Base-by-base conservation (phyloP, 2,888 invertebrate genomes). In the Leptinotarsa juncta region DNA sequence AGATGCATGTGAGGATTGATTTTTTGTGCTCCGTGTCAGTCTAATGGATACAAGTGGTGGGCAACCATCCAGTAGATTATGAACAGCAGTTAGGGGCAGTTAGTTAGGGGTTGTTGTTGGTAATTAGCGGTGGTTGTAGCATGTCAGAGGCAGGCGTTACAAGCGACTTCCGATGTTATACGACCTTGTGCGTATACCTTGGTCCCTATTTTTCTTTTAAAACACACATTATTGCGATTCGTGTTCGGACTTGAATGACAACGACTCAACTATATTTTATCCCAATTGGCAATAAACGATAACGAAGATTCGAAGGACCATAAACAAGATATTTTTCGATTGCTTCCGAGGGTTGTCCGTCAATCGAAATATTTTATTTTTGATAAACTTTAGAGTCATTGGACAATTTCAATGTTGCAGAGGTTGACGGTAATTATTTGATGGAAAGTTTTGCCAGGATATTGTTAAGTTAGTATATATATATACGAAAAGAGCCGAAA, bases 61-160 rank as follows among this genome's bases (percentile, higher is more conserved):
- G 57, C 69, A n/a, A 32, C 42, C 42, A 62, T 62, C 69, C 57
- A 32, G 57, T 48, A 73, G 78, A 78, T 80, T 77, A 80, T 80
- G 79, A 81, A 82, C 82, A 81, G 77, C 80, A 82, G 80, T 82
- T 79, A 76, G 76, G 82, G 82, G 80, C 81, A 82, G 83, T 82
- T 82, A 78, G 81, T 79, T 78, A 77, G 80, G 80, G 81, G 78
- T 80, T 80, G 82, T 80, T 79, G 80, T 77, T 78, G 78, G 82
- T 81, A 83, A 83, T 84, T 83, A 83, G 83, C 80, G 79, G 80
- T 78, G 79, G 82, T 80, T 81, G 81, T 82, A 79, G 80, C 79
- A 81, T 84, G 84, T 84, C 83, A 82, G 79, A 79, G 81, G 81
- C 84, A 84, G 84, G 82, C 83, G 83, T 82, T 83, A 84, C 83